Evolutionary conservation across 1,140 invertebrate species (phyloP), one percentile per base, ranked within the genome.

Genomic region (Drosophila pallidifrons): DNA sequence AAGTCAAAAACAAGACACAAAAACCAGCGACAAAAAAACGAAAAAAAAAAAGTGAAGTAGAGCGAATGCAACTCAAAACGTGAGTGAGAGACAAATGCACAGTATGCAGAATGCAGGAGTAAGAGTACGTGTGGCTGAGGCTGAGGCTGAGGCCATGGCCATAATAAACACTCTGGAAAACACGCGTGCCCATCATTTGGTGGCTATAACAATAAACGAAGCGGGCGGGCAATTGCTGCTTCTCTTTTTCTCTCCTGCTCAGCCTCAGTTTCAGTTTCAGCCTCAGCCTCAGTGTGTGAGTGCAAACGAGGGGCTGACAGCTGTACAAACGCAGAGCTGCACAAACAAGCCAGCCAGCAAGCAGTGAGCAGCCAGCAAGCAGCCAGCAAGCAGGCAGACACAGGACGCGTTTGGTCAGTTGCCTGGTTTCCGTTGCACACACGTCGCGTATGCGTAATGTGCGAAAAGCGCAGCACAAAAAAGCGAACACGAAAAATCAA

Each of bases 331-430:
- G 79, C 70, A 72, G 82, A 70, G 65, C 66, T 41, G 43, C 45
- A 72, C 75, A 82, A 87, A 86, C 82, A 82, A 64, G 63, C 43
- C 38, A 25, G 20, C 2, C 30, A 51, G 41, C 32, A 43, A 32
- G 5, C 32, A 41, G 41, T n/a, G n/a, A n/a, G n/a, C n/a, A n/a
- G n/a, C 55, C 58, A 51, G 30, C 30, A 32, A 64, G 47, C 38
- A 25, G 20, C 2, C 30, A 51, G 41, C 32, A 43, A 32, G 5
- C 32, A 41, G 41, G 43, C n/a, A 13, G 35, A 15, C 10, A 35
- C 32, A 82, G 83, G 82, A 86, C 77, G 83, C 83, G 83, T 87
- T 87, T 78, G 83, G 83, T 87, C 83, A 87, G 83, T 87, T 57
- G 83, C 38, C 69, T 82, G 83, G 83, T 87, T 87, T 87, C 83